Conservation (phyloP, 2,888 invertebrate genomes). For the Aradus depressus region DNA sequence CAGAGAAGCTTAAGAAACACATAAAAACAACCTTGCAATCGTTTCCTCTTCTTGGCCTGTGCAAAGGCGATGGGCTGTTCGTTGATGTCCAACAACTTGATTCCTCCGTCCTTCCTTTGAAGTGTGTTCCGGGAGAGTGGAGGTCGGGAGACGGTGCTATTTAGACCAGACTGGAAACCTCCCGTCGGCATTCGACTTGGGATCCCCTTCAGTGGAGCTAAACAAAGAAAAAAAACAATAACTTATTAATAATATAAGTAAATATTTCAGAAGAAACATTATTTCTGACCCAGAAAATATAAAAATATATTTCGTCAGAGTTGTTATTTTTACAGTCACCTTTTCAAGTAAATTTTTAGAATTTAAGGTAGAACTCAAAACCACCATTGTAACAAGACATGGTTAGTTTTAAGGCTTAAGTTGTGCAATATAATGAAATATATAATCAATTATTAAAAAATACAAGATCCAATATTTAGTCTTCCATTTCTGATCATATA, state of each 20-base stretch:
- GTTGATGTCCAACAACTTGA: slow-evolving; percentile 85
- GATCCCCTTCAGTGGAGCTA: slow-evolving; percentile 84
- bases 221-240: slow-evolving; percentile 6
- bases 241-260: not conserved
- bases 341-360: too few species aligned
- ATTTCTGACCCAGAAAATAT: too few species aligned
- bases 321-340: too few species aligned
- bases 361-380: too few species aligned
- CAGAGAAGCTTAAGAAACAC: too few species aligned
- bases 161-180: slow-evolving; percentile 38
- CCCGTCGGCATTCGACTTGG: slow-evolving; percentile 66
- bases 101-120: slow-evolving; percentile 76
- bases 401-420: too few species aligned
- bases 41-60: slow-evolving; percentile 76
- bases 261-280: not conserved
- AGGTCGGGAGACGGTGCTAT: slow-evolving; percentile 38
- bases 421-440: too few species aligned
- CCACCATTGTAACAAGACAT: too few species aligned
- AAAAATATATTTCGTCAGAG: too few species aligned
- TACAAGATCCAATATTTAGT: too few species aligned
- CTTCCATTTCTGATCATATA: too few species aligned
- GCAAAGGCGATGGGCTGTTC: slow-evolving; percentile 81
- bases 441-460: too few species aligned
- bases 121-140: slow-evolving; percentile 51
- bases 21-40: slow-evolving; percentile 52